phyloP scores from a whole-genome alignment of 2,797 vertebrate genomes.

The Labeo calbasu region DNA sequence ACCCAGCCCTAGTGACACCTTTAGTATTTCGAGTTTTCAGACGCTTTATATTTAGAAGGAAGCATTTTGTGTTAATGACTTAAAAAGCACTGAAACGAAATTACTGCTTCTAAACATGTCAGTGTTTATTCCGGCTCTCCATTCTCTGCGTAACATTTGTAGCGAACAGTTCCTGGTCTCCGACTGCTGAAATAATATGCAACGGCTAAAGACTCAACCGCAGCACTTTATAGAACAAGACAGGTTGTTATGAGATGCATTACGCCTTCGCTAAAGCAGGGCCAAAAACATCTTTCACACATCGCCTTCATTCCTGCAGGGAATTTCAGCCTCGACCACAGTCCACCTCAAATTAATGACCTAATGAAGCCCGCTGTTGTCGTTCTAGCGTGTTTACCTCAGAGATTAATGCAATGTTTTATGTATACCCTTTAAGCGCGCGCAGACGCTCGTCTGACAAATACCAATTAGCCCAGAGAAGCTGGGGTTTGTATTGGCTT shows the following conservation, averaged over 20 bases:
- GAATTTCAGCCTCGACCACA: conserved; percentile 28
- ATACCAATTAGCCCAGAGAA: conserved; percentile 61
- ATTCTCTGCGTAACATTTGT: neutral
- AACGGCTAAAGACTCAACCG: conserved; percentile 7
- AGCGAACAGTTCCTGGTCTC: neutral
- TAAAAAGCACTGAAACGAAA: conserved; percentile 2
- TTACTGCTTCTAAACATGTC: neutral
- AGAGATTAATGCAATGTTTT: conserved; percentile 51
- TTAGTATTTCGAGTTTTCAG: neutral
- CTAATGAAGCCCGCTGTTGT: conserved; percentile 30
- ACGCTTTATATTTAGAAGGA: neutral
- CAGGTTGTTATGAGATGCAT: conserved; percentile 2
- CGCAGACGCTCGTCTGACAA: conserved; percentile 61
- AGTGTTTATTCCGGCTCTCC: neutral
- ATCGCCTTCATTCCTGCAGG: conserved; percentile 21
- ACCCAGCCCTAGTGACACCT: neutral
- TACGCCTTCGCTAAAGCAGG: conserved; percentile 9
- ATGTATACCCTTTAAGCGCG: conserved; percentile 53
- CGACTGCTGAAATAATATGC: neutral
- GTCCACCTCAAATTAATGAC: conserved; percentile 40
- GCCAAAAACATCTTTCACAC: conserved; percentile 32
- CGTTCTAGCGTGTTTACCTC: conserved; percentile 40
- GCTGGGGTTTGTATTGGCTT: conserved; percentile 43
- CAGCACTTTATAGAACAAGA: conserved; percentile 17
- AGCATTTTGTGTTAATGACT: neutral